A percentile compares a stretch with the other conserved stretches of the same genome.
phyloP scores from a whole-genome alignment of 2,113 vertebrate species.

The Anseranas semipalmata region DNA sequence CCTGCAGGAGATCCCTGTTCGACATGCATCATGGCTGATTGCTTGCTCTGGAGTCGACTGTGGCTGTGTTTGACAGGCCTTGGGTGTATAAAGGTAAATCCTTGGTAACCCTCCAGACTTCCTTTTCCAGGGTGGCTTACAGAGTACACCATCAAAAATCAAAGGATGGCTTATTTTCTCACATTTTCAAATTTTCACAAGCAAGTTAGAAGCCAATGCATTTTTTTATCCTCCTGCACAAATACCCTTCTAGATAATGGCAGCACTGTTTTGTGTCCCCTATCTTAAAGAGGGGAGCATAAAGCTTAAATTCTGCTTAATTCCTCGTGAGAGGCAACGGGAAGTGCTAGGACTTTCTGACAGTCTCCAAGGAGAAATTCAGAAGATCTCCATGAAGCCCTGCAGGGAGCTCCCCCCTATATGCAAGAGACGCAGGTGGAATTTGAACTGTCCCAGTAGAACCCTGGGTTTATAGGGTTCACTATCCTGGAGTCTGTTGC shows the following conservation, averaged over 20 bases:
- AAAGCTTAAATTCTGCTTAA: neutral
- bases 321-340: neutral
- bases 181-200: neutral
- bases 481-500: neutral
- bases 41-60: neutral
- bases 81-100: neutral
- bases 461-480: neutral
- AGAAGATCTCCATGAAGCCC: neutral
- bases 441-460: neutral
- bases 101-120: neutral
- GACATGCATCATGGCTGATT: accelerated
- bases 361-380: neutral
- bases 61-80: neutral
- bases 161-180: neutral
- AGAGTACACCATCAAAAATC: neutral
- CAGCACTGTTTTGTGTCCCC: neutral
- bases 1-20: neutral
- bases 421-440: neutral
- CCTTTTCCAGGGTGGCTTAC: neutral
- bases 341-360: neutral
- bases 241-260: neutral
- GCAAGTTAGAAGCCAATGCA: neutral
- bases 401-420: neutral
- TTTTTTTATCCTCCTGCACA: neutral
- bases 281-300: neutral